Conservation (phyloP, 92 coral and sea anemone species). For the Hydrozoanthus gracilis region DNA sequence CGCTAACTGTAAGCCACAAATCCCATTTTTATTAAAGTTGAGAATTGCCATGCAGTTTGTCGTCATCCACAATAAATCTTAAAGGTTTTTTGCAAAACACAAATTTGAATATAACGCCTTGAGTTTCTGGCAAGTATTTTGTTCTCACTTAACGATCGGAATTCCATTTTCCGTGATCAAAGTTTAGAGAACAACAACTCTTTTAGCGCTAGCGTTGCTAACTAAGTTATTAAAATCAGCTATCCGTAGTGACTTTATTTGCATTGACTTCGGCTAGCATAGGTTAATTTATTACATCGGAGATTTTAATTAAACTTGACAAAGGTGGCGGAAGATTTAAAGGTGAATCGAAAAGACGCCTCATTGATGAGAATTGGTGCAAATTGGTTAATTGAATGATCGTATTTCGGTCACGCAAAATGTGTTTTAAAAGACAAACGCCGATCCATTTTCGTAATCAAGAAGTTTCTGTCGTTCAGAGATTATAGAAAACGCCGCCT, state of each 20-base stretch:
- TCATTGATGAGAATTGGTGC: slow-evolving; percentile 18
- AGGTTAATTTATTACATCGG: neutral
- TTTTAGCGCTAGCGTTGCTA: neutral
- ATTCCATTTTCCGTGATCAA: too few species aligned
- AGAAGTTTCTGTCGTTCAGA: neutral
- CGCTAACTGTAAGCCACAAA: neutral
- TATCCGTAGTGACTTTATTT: neutral
- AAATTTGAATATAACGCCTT: neutral
- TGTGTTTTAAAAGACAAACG: neutral
- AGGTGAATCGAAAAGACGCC: slow-evolving; percentile 5
- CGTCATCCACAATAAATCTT: neutral
- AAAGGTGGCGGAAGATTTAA: slow-evolving; percentile 41
- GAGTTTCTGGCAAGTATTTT: too few species aligned
- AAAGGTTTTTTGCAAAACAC: neutral
- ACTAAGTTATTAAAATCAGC: neutral
- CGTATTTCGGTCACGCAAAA: slow-evolving; percentile 33
- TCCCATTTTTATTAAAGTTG: neutral
- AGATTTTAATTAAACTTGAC: slow-evolving; percentile 29
- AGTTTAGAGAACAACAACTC: neutral
- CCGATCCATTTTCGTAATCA: neutral
- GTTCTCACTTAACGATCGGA: too few species aligned
- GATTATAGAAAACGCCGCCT: neutral
- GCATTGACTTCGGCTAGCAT: neutral
- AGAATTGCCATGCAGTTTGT: neutral
- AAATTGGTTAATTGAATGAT: slow-evolving; percentile 38